Conservation (phyloP, 2,113 vertebrate genomes). For the Epinephelus moara region DNA sequence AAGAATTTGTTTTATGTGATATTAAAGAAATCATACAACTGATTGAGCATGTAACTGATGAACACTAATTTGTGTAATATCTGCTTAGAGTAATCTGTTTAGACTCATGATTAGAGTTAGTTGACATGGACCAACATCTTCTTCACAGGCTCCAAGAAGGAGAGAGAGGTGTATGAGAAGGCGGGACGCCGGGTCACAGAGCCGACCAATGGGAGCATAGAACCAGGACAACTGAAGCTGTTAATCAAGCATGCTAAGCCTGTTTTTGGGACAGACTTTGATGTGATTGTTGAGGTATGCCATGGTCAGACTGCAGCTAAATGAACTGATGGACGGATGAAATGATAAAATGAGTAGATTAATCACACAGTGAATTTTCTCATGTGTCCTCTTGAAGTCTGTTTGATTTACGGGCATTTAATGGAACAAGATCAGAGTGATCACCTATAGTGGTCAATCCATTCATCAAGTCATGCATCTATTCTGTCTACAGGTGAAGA, state of each 20-base stretch:
- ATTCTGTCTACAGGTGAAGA: slow-evolving; percentile 69
- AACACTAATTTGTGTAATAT: not conserved
- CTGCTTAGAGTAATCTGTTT: not conserved
- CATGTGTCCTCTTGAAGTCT: not conserved
- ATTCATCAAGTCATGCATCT: not conserved
- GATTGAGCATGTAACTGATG: not conserved
- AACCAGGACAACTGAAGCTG: slow-evolving; percentile 71
- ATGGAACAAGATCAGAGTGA: too few species aligned
- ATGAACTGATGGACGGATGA: not conserved
- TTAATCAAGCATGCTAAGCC: slow-evolving; percentile 78
- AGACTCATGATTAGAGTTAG: not conserved
- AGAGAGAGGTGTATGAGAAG: slow-evolving; percentile 82
- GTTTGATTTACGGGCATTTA: not conserved
- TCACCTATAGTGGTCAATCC: not conserved
- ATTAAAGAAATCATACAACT: slow-evolving; percentile 1
- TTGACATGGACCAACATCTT: not conserved
- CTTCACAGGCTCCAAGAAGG: slow-evolving; percentile 80
- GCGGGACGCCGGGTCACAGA: slow-evolving; percentile 68
- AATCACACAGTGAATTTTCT: not conserved
- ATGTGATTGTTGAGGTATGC: slow-evolving; percentile 83
- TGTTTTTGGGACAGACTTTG: slow-evolving; percentile 85
- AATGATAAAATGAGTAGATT: not conserved
- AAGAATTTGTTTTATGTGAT: not conserved
- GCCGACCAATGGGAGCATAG: accelerated
- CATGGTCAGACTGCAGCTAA: not conserved